A percentile compares a stretch with the other conserved stretches of the same genome.
Evolutionary conservation across 2,113 vertebrate species (phyloP).

Genomic region (Orthonyx spaldingii): DNA sequence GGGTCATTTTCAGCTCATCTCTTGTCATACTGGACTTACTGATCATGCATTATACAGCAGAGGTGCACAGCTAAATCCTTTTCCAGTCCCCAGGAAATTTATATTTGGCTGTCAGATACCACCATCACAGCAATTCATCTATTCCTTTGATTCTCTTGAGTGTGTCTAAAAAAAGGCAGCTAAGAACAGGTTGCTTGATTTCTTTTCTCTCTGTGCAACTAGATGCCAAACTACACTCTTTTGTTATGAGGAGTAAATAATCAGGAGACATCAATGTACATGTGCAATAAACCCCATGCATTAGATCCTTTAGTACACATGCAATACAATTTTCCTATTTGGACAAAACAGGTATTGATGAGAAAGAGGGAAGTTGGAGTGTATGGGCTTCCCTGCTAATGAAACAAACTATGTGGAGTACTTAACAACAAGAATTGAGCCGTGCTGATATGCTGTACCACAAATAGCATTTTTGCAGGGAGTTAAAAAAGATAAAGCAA

Average conservation of each 20-base stretch:
- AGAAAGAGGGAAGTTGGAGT: neutral
- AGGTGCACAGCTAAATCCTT: neutral
- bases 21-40: neutral
- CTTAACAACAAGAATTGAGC: neutral
- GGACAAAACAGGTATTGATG: neutral
- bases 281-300: fast-evolving
- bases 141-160: neutral
- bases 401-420: neutral
- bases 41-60: neutral
- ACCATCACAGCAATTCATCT: neutral
- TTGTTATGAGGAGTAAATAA: neutral
- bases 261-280: neutral
- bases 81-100: neutral
- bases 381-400: neutral
- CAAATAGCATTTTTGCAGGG: neutral
- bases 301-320: neutral
- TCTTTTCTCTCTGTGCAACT: neutral
- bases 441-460: neutral
- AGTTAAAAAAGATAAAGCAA: neutral
- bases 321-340: neutral
- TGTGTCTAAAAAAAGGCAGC: fast-evolving
- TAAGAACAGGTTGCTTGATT: neutral
- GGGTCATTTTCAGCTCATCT: neutral
- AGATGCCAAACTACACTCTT: neutral
- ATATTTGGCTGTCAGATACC: neutral